These are phyloP conservation scores for Pherbina coryleti DNA, from an alignment of 2,888 invertebrate genomes.

Conservation along the genomic window DNA sequence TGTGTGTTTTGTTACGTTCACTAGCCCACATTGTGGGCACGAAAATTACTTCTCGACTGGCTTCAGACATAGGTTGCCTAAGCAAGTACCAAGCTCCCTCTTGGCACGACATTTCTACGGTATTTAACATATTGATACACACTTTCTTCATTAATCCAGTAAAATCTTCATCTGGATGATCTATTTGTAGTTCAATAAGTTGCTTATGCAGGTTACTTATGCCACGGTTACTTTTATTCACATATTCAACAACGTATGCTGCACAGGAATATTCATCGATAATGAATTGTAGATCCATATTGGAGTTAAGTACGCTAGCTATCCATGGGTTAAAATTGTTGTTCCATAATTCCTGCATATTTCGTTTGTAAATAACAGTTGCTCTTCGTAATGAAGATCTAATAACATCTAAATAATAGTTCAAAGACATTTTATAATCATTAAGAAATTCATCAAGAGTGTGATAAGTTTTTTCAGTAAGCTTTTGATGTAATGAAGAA, in stretches of 20 bases:
- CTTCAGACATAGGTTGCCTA: not conserved
- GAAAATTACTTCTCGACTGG: not conserved
- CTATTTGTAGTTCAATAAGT: conserved; percentile 51
- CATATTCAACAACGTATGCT: too few relatives aligned
- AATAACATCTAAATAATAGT: conserved; percentile 52
- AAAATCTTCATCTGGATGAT: conserved; percentile 62
- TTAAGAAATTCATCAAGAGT: conserved; percentile 35
- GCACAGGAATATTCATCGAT: conserved; percentile 66
- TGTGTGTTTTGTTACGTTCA: not conserved
- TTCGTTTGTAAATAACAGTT: conserved; percentile 59
- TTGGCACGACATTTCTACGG: conserved; percentile 23
- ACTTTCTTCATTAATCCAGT: conserved; percentile 55
- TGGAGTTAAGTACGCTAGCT: conserved; percentile 57
- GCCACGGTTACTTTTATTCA: conserved; percentile 60
- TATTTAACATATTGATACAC: conserved; percentile 59
- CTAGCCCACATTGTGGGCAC: not conserved
- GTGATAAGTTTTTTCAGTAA: conserved; percentile 30
- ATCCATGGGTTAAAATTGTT: conserved; percentile 67
- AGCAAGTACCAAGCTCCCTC: conserved; percentile 68
- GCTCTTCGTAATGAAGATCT: conserved; percentile 61
- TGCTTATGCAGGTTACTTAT: conserved; percentile 29
- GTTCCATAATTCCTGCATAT: conserved; percentile 62
- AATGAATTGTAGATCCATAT: conserved; percentile 62
- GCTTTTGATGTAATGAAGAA: conserved; percentile 7
- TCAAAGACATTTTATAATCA: conserved; percentile 36